Base-by-base conservation (phyloP, 2,113 vertebrate genomes). In the Myrmecobius fasciatus region DNA sequence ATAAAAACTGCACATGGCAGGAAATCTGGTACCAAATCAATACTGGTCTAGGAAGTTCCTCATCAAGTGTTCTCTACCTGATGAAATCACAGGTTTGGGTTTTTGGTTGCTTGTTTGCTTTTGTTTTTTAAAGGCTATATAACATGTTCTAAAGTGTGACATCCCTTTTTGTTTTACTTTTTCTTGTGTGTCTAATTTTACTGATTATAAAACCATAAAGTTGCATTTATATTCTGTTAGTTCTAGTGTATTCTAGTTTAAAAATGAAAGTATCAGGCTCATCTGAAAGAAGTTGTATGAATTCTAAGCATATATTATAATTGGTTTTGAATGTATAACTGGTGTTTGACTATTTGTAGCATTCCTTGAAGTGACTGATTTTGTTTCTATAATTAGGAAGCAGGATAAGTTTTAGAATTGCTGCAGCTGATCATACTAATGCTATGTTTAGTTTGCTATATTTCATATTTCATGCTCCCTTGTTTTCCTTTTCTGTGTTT, bases 171-270 rank as follows among this genome's bases (percentile, higher is more conserved):
- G 36, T 51, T 83, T 92, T n/a, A 36, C 53, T 12, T 52, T 93
- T 93, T 52, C 92, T 92, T 1, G 8, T 9, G 7, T 25, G 0
- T 92, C 88, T 67, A 52, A 89, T 88, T 96, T 96, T 94, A 36
- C 94, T 91, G 51, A 75, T 94, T 92, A 2, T 83, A 89, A 60
- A 89, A 43, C 4, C 26, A 52, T 89, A 83, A 12, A 53, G 52
- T 95, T 89, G 17, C 36, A 91, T 95, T 89, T 95, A 22, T 96
- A 95, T 95, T 94, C n/a, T 94, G 14, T 53, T 91, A 93, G 51
- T 52, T 53, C 88, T 92, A 7, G 48, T 89, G 43, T 92, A 53
- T 94, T 92, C 56, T 91, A 89, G 22, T 94, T 95, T 93, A 51
- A 93, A 92, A 93, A 28, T 89, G 5, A 90, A 92, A 96, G 49